Conservation (phyloP, 2,113 vertebrate genomes). For the Lophius piscatorius region DNA sequence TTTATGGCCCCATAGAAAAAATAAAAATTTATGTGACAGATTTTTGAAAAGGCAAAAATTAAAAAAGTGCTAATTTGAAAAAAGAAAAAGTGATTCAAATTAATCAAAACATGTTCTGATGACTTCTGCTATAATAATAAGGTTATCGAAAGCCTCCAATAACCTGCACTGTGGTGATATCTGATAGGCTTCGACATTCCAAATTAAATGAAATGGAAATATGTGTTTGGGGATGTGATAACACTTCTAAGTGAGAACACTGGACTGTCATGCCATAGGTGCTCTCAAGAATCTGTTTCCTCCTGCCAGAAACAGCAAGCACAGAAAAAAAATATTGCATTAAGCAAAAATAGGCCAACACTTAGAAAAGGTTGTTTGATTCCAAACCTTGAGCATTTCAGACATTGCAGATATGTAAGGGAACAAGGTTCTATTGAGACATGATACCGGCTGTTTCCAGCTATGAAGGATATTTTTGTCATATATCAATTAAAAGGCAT, state of each 20-base stretch:
- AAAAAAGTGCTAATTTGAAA: too few species aligned
- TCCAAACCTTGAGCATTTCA: conserved; percentile 1
- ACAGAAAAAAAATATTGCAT: conserved; percentile 36
- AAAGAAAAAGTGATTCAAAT: too few species aligned
- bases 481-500: too few species aligned
- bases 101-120: too few species aligned
- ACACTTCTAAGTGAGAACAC: conserved; percentile 30
- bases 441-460: too few species aligned
- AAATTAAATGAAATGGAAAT: conserved; percentile 51
- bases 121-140: too few species aligned
- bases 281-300: conserved; percentile 38
- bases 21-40: too few species aligned
- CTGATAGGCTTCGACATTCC: conserved; percentile 23
- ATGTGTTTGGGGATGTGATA: conserved; percentile 57
- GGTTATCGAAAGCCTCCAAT: conserved; percentile 17
- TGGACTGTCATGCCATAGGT: conserved; percentile 29
- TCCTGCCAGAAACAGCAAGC: conserved; percentile 35
- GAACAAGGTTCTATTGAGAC: too few species aligned
- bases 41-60: too few species aligned
- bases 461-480: too few species aligned
- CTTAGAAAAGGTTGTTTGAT: conserved; percentile 3
- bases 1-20: too few species aligned
- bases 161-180: conserved; percentile 33
- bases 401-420: conserved; percentile 3
- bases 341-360: conserved; percentile 28